These are phyloP conservation scores for Acleris laterana DNA, from an alignment of 2,888 invertebrate species.

Conservation along the genomic window DNA sequence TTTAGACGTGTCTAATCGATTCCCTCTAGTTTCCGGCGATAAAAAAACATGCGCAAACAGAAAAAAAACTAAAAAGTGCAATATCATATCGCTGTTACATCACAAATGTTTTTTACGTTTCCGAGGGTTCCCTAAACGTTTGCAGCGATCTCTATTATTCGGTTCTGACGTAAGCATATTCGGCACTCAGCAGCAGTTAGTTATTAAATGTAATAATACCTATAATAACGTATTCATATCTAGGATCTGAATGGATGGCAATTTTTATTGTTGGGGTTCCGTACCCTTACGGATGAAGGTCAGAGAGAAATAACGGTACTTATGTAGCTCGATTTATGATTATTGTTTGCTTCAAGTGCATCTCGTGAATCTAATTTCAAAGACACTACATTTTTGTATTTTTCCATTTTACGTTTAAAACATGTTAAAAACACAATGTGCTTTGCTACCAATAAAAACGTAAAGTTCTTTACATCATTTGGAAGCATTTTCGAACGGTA, in stretches of 20 bases:
- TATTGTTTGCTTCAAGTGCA: constrained; percentile 6
- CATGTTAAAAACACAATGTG: background rate
- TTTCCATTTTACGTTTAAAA: too few relatives aligned
- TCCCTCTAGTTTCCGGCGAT: constrained; percentile 61
- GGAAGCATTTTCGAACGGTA: background rate
- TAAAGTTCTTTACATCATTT: background rate
- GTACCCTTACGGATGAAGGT: constrained; percentile 24
- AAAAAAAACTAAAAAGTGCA: constrained; percentile 73
- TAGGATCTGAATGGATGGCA: constrained; percentile 78
- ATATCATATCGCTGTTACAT: constrained; percentile 83
- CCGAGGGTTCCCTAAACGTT: constrained; percentile 83
- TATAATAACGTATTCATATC: constrained; percentile 83
- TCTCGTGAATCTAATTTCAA: background rate
- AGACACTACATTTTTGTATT: too few relatives aligned
- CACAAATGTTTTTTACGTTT: constrained; percentile 83
- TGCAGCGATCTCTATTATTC: constrained; percentile 80
- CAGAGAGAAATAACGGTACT: constrained; percentile 2
- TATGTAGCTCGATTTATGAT: constrained; percentile 14
- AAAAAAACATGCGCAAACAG: constrained; percentile 71
- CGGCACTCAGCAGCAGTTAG: constrained; percentile 73
- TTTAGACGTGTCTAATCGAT: constrained; percentile 60
- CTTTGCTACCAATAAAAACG: background rate
- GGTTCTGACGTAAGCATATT: constrained; percentile 80
- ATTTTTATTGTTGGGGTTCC: constrained; percentile 54
- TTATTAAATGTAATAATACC: constrained; percentile 81